These are phyloP conservation scores for Cheilosia impressa DNA, from an alignment of 2,888 invertebrate genomes.

Conservation along the genomic window DNA sequence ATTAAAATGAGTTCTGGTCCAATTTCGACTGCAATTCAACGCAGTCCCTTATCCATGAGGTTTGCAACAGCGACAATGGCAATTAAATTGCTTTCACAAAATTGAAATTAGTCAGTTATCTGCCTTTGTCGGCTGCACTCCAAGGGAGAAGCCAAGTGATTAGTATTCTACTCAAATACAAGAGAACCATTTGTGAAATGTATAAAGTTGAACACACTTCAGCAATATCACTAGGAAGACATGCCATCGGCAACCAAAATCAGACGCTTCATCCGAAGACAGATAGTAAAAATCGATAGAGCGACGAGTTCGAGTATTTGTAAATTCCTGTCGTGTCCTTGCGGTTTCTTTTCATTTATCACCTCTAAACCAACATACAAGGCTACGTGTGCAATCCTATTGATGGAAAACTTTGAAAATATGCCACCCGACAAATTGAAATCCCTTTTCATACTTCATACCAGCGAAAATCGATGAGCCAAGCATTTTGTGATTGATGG, in stretches of 20 bases:
- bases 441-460: conserved; percentile 8
- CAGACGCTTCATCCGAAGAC: conserved; percentile 2
- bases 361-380: conserved; percentile 16
- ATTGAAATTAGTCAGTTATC: not conserved
- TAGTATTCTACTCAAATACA: conserved; percentile 36
- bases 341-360: conserved; percentile 45
- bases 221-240: not conserved
- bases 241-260: not conserved
- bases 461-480: conserved; percentile 17
- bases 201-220: conserved; percentile 14
- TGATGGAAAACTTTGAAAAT: conserved; percentile 4
- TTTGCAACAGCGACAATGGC: not conserved
- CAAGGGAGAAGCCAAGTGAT: conserved; percentile 1
- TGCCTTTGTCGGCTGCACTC: not conserved
- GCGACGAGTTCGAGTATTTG: conserved; percentile 20
- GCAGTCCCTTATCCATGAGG: too few species aligned
- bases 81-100: not conserved
- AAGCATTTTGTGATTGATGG: conserved; percentile 29
- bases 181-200: conserved; percentile 11
- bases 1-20: not conserved
- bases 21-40: not conserved
- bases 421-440: conserved; percentile 7
- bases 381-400: conserved; percentile 7
- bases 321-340: conserved; percentile 31
- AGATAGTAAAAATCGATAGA: conserved; percentile 34